Evolutionary conservation across 1,140 invertebrate genomes (phyloP), one percentile per base, ranked within the genome.

Genomic region (Dendroctonus ponderosae): DNA sequence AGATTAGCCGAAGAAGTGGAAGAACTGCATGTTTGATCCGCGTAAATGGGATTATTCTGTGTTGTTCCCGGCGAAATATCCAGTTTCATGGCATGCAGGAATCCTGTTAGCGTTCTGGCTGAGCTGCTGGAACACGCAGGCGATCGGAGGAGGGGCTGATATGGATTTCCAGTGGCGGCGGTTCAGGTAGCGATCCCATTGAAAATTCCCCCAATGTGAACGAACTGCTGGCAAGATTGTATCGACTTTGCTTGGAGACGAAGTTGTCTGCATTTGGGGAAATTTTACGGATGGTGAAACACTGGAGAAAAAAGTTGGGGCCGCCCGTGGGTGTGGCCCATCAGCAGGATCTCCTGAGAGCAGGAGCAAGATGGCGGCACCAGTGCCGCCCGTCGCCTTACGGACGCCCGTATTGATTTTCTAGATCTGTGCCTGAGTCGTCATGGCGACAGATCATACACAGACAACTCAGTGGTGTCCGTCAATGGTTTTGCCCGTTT

Each of bases 401-500:
- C 26, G 50, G 61, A 26, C 26, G 3, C 26, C 61, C 14, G 76
- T 78, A 78, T 78, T 75, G 76, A 78, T 78, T 75, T 76, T 70
- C 63, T 65, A 66, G 72, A 71, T 76, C 73, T 76, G 70, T 76
- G 75, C 73, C 72, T 74, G 73, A 69, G 74, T 78, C 68, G 62
- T 69, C 72, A 74, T 76, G 72, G 71, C 62, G 68, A 76, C 73
- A 78, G 75, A 78, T 78, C 76, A 78, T 70, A 78, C 68, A 77
- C 76, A 77, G 75, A 77, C 73, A 77, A 70, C 70, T 49, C 62
- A 65, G 62, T 57, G 53, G 62, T 44, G 62, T 65, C 43, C 54
- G 42, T 43, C 44, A 46, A 46, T 46, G 4, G 12, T 46, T 46
- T 11, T 46, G 9, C 4, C 44, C 9, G 44, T 46, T 46, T 46